Base-by-base conservation (phyloP, 2,888 invertebrate species). In the Enchytraeus crypticus region DNA sequence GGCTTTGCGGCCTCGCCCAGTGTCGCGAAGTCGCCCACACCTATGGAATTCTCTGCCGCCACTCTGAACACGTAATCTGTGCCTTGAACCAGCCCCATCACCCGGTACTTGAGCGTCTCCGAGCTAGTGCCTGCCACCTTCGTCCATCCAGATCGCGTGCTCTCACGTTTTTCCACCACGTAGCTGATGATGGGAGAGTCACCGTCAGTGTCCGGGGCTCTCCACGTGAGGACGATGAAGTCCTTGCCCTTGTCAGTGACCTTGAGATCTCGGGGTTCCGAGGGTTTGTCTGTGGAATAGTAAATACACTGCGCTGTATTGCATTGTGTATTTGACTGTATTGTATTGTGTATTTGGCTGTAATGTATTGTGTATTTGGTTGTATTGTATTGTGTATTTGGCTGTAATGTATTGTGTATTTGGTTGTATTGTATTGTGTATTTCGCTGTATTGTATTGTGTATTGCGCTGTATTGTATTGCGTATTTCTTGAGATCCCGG, bases 61-160 rank as follows among this genome's bases (percentile, higher is more conserved):
- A 93, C 85, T 66, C 91, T 84, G 84, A 92, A 91, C 81, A 87
- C 85, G 75, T 92, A 93, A 72, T 89, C 87, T 33, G 85, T 83
- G 73, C 89, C 87, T 75, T 88, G 87, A 69, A 86, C 84, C 61
- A 92, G 82, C 75, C 86, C 72, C 8, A 54, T 51, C 26, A 61
- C 68, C 59, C 64, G 66, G 64, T 58, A 66, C 53, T 59, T 56
- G 53, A 57, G 49, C 14, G 54, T 57, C 21, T 63, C 66, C 4
- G 51, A 49, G 26, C 60, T 46, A 11, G 62, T 56, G 5, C 57
- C 59, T 8, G 62, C 66, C 0, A 57, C 62, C 27, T 38, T 53
- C 14, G 64, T 61, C 69, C 69, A 69, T 29, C 47, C 51, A 2
- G 51, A 59, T 21, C 66, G 54, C 43, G 47, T 59, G 8, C 60